Evolutionary conservation across 2,797 vertebrate species (phyloP), one percentile per base, ranked within the genome.

Genomic region (Cheirogaleus major): DNA sequence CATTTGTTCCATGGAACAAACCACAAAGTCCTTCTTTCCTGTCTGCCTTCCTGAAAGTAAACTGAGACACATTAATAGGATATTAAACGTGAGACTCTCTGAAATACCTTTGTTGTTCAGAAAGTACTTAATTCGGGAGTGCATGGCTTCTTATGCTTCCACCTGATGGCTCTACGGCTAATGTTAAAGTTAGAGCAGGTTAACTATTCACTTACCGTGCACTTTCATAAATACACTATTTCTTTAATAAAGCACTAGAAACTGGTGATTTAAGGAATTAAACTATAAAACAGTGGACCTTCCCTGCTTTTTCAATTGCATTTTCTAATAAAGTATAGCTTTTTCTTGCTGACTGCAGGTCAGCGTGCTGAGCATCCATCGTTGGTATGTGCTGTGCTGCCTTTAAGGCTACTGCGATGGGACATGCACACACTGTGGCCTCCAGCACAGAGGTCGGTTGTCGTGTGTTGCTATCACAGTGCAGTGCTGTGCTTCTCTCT

Each of bases 1-100:
- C 67, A 78, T 45, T 67, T 96, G 78, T 95, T 97, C 69, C 79
- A 86, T 3, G 80, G 70, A 93, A 97, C 48, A 95, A 95, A 89
- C 65, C 59, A 75, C 65, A 43, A 83, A 97, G 50, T 90, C 86
- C 65, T 83, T 93, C 83, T 91, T 96, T 93, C 79, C 80, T 61
- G 50, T 48, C 75, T 69, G n/a, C 57, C 30, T 95, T 81, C 69
- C 91, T 30, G 43, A 89, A 41, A 72, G 79, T 93, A 93, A 95
- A 86, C n/a, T 25, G 48, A 87, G 83, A 95, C 67, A 70, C 35
- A 65, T 32, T 43, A 84, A 81, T n/a, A 35, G 63, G 32, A 9
- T n/a, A 67, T 67, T 67, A 89, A 89, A 85, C 1, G 1, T 32
- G 41, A 96, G 63, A 72, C 61, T 48, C 82, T 95, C 35, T 81